These are phyloP conservation scores for Jacana jacana DNA, from an alignment of 2,113 vertebrate genomes.

Conservation along the genomic window DNA sequence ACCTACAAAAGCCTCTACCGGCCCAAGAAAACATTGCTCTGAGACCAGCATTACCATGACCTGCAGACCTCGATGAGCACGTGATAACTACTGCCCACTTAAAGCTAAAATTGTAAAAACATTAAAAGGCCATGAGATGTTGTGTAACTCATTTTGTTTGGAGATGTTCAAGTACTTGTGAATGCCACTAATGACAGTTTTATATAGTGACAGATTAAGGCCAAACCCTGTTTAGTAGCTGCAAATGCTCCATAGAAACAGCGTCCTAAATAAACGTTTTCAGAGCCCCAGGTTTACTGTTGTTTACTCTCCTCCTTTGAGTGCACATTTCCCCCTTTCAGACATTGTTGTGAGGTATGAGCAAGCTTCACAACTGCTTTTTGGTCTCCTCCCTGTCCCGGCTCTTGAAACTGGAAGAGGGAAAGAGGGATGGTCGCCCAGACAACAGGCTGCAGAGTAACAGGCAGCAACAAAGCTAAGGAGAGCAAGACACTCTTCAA, in stretches of 20 bases:
- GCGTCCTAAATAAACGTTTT: not conserved
- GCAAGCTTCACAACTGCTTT: not conserved
- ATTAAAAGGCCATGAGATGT: not conserved
- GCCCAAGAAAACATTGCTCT: not conserved
- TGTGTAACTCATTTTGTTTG: not conserved
- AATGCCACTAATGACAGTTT: not conserved
- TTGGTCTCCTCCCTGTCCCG: not conserved
- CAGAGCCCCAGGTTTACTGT: not conserved
- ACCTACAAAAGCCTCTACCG: not conserved
- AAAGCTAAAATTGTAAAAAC: not conserved
- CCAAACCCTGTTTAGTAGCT: not conserved
- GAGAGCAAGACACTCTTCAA: not conserved
- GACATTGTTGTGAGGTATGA: not conserved
- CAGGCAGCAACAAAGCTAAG: not conserved
- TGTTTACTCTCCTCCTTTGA: not conserved
- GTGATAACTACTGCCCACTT: not conserved
- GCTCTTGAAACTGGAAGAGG: not conserved
- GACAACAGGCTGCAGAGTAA: not conserved
- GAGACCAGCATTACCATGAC: not conserved
- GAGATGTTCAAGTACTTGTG: not conserved
- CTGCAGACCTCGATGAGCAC: not conserved
- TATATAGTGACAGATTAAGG: not conserved
- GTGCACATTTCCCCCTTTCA: not conserved
- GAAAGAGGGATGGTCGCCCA: not conserved
- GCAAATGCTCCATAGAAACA: not conserved